Conservation (phyloP, 2,888 invertebrate species). For the Chalcis sispes region DNA sequence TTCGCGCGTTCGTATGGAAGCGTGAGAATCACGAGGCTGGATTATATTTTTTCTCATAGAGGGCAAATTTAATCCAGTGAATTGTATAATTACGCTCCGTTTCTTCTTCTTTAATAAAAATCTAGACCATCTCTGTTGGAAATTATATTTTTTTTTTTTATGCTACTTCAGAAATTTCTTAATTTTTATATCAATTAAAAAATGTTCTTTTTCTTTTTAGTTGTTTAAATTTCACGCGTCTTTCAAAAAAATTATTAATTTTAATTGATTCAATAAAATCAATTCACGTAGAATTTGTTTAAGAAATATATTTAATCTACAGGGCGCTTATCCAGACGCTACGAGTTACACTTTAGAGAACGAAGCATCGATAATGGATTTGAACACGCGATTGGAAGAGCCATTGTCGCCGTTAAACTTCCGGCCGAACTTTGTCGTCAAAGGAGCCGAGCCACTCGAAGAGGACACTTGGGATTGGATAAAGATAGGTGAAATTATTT, state of each 20-base stretch:
- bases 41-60: slow-evolving; percentile 31
- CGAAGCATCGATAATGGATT: slow-evolving; percentile 81
- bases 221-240: no score
- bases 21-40: slow-evolving; percentile 18
- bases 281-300: no score
- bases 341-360: slow-evolving; percentile 83
- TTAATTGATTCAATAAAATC: no score
- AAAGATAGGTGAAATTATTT: slow-evolving; percentile 81
- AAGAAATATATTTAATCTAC: no score
- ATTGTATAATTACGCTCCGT: background rate
- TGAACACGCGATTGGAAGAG: slow-evolving; percentile 80
- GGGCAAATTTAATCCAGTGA: background rate
- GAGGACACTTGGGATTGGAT: slow-evolving; percentile 86
- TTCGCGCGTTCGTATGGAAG: background rate
- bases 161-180: no score
- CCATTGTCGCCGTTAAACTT: slow-evolving; percentile 80
- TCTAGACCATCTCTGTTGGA: no score
- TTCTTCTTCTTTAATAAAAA: no score
- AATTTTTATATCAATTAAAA: no score
- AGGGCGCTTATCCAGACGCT: slow-evolving; percentile 83
- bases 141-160: no score
- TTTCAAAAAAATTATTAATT: no score
- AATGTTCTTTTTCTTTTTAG: no score
- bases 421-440: slow-evolving; percentile 84
- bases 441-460: slow-evolving; percentile 79